These are phyloP conservation scores for Dipus sagitta DNA, from an alignment of 2,797 vertebrate species.

Conservation along the genomic window DNA sequence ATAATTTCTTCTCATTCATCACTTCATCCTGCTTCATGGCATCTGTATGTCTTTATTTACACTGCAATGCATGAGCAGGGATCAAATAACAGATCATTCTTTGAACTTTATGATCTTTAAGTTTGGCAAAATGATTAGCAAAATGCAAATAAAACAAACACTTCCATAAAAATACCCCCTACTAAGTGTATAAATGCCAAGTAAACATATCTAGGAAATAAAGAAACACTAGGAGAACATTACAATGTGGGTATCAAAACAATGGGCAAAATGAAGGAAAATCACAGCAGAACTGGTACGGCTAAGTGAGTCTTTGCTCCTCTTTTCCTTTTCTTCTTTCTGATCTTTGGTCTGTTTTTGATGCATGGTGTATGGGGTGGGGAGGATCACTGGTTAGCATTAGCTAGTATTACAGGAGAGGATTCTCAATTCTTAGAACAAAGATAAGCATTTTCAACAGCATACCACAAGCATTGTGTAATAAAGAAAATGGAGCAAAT, in stretches of 20 bases:
- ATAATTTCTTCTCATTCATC: conserved; percentile 38
- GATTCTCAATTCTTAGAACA: background rate
- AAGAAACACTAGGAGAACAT: background rate
- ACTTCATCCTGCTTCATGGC: background rate
- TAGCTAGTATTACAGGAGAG: background rate
- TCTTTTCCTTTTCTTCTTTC: too few species aligned
- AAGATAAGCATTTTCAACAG: background rate
- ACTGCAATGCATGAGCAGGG: conserved; percentile 36
- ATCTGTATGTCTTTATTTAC: background rate
- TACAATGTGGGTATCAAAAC: background rate
- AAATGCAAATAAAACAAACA: conserved; percentile 40
- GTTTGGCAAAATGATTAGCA: conserved; percentile 38
- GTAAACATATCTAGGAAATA: background rate
- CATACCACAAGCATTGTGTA: background rate
- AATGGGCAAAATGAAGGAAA: background rate
- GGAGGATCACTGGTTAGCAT: background rate
- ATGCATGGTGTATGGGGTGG: background rate
- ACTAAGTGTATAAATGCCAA: background rate
- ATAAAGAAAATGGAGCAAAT: background rate
- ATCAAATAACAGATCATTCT: conserved; percentile 38
- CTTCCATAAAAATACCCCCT: background rate
- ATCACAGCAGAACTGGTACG: background rate
- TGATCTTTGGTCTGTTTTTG: background rate
- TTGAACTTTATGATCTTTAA: background rate
- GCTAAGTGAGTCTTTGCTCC: background rate